These are phyloP conservation scores for Barbus barbus DNA, from an alignment of 2,113 vertebrate species.

Conservation along the genomic window DNA sequence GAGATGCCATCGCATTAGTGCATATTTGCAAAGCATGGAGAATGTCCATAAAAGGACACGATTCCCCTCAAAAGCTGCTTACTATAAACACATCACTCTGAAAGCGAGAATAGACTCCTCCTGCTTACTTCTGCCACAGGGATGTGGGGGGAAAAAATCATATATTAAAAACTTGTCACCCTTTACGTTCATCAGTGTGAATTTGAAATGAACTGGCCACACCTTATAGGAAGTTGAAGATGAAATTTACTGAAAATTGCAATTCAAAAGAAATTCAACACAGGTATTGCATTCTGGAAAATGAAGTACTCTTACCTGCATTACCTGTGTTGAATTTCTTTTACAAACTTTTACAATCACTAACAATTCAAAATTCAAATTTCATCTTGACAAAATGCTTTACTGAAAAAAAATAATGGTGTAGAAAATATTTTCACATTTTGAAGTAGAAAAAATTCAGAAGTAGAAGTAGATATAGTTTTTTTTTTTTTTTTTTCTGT, in stretches of 20 bases:
- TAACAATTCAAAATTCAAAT: not conserved
- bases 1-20: conserved; percentile 65
- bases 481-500: no score
- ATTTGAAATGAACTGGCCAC: not conserved
- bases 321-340: no score
- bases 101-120: conserved; percentile 53
- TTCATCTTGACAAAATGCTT: not conserved
- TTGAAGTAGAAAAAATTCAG: no score
- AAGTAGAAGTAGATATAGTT: no score
- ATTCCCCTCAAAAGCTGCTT: conserved; percentile 69
- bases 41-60: conserved; percentile 74
- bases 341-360: not conserved
- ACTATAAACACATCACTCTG: conserved; percentile 77
- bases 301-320: no score
- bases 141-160: no score
- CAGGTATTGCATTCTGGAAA: not conserved
- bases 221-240: not conserved
- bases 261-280: not conserved
- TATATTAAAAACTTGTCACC: no score
- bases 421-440: no score
- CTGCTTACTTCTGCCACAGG: not conserved
- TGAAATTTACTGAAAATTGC: no score
- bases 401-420: not conserved
- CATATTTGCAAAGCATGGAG: conserved; percentile 76
- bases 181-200: not conserved